These are phyloP conservation scores for Xerus rutilus DNA, from an alignment of 2,797 vertebrate species.

Conservation along the genomic window DNA sequence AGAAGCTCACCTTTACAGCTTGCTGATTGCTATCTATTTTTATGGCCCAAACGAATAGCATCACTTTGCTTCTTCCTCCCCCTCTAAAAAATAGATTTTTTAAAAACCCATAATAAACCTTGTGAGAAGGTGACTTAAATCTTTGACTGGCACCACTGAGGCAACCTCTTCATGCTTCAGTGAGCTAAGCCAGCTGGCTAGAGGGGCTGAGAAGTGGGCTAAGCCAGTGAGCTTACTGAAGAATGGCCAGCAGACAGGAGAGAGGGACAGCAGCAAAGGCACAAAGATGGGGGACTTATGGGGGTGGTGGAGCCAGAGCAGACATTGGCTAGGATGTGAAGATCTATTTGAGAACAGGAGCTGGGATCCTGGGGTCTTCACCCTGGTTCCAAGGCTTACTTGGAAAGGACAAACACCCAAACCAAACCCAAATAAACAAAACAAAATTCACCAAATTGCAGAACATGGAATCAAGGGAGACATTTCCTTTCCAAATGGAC, in stretches of 20 bases:
- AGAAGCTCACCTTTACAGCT: constrained; percentile 68
- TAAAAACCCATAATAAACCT: constrained; percentile 57
- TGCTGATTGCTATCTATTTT: constrained; percentile 73
- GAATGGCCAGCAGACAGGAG: constrained; percentile 67
- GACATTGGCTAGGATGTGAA: background rate
- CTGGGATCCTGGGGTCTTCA: background rate
- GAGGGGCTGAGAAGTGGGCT: constrained; percentile 82
- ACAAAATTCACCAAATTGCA: constrained; percentile 32
- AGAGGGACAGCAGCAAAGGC: background rate
- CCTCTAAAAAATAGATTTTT: constrained; percentile 62
- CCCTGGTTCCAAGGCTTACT: constrained; percentile 3
- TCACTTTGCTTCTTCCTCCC: constrained; percentile 51
- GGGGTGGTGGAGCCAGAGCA: background rate
- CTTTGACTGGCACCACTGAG: constrained; percentile 82
- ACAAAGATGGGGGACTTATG: background rate
- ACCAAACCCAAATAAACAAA: constrained; percentile 35
- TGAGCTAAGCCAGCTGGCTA: constrained; percentile 83
- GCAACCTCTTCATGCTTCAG: constrained; percentile 78
- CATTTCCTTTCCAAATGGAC: constrained; percentile 61
- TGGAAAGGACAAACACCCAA: constrained; percentile 9
- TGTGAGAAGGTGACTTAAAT: constrained; percentile 79
- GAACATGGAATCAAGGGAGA: constrained; percentile 30
- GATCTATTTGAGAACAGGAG: background rate
- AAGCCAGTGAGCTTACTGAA: constrained; percentile 81
- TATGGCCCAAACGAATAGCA: constrained; percentile 67